Percentiles rank a stretch among this genome's conserved stretches.
Evolutionary conservation across 1,140 invertebrate genomes (phyloP).

Genomic region (Asobara japonica): DNA sequence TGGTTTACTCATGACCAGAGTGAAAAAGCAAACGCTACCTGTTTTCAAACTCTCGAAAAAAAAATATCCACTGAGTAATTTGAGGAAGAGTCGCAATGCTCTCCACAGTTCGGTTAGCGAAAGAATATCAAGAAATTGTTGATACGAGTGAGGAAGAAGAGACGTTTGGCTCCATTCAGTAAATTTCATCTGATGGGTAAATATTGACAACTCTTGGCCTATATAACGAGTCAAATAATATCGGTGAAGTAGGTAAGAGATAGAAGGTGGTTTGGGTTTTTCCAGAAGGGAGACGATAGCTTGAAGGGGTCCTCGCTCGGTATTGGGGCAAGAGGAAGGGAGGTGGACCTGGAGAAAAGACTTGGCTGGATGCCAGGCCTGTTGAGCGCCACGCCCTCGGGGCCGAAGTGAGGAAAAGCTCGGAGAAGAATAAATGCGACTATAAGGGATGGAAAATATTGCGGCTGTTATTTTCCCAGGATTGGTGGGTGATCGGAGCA

Average conservation of each 20-base stretch:
- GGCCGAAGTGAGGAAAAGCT: constrained; percentile 39
- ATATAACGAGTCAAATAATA: constrained; percentile 39
- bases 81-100: neutral
- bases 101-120: neutral
- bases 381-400: constrained; percentile 57
- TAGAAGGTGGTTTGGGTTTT: neutral
- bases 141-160: neutral
- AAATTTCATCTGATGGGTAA: constrained; percentile 38
- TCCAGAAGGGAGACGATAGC: constrained; percentile 28
- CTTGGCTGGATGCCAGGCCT: constrained; percentile 52
- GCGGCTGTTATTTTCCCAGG: constrained; percentile 40
- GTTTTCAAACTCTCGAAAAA: neutral
- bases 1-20: neutral
- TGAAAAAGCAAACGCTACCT: neutral
- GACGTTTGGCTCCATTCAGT: constrained; percentile 26
- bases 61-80: neutral
- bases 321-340: neutral
- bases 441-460: constrained; percentile 35
- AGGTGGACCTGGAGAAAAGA: constrained; percentile 33
- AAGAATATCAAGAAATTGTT: neutral
- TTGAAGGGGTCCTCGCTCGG: neutral
- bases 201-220: constrained; percentile 40
- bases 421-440: constrained; percentile 42
- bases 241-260: constrained; percentile 20
- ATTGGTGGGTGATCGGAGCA: neutral